These are phyloP conservation scores for Troilus luridus DNA, from an alignment of 2,888 invertebrate species.

Conservation along the genomic window DNA sequence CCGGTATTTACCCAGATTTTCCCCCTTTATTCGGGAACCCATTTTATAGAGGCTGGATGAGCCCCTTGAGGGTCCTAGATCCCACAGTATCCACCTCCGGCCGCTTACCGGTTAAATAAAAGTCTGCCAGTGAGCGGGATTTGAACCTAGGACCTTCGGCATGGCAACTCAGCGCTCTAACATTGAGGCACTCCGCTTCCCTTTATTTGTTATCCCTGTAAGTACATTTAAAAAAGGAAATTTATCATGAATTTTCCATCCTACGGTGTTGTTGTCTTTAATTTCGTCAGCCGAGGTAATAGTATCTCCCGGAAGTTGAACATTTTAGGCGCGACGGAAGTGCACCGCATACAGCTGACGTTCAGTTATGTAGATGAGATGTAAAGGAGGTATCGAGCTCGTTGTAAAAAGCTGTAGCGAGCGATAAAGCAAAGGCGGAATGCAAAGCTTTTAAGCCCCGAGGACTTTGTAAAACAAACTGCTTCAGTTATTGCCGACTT, in stretches of 20 bases:
- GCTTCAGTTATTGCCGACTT: slow-evolving; percentile 27
- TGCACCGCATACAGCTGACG: slow-evolving; percentile 13
- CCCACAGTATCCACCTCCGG: too few species aligned
- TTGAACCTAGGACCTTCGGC: too few species aligned
- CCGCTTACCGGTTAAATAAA: too few species aligned
- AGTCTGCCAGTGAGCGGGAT: too few species aligned
- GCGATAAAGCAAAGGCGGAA: slow-evolving; percentile 22
- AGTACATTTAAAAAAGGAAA: background rate
- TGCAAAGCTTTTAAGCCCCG: slow-evolving; percentile 17
- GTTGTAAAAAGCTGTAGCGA: slow-evolving; percentile 10
- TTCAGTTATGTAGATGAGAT: slow-evolving; percentile 30
- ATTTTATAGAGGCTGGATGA: too few species aligned
- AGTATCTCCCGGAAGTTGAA: background rate
- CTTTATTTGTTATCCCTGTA: background rate
- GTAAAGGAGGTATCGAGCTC: slow-evolving; percentile 17
- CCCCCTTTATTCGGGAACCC: too few species aligned
- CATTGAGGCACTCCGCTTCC: too few species aligned
- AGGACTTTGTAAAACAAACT: slow-evolving; percentile 34
- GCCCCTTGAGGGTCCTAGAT: too few species aligned
- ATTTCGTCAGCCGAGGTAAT: background rate
- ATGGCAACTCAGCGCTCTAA: too few species aligned
- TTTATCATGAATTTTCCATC: background rate
- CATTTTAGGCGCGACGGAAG: background rate
- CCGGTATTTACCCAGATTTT: too few species aligned
- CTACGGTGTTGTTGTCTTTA: background rate